These are phyloP conservation scores for Catagonus wagneri DNA, from an alignment of 2,113 vertebrate genomes.

Conservation along the genomic window DNA sequence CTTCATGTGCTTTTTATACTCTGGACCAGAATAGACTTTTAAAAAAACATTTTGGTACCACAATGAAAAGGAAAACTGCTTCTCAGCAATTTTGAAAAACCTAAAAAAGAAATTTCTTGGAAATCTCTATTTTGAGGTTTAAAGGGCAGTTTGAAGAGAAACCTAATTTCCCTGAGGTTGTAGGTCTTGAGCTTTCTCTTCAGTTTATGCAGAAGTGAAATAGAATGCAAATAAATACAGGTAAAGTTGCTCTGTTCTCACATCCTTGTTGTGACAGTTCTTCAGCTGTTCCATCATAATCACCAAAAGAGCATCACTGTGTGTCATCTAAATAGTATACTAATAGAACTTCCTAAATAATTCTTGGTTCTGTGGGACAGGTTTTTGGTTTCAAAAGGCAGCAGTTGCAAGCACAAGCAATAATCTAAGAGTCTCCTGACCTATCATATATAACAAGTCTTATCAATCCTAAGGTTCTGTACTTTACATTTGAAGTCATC, in stretches of 20 bases:
- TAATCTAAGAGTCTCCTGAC: conserved; percentile 55
- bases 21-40: conserved; percentile 49
- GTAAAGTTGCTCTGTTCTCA: conserved; percentile 71
- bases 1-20: conserved; percentile 60
- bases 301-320: conserved; percentile 72
- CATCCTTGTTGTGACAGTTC: conserved; percentile 70
- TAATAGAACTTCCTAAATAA: conserved; percentile 81
- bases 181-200: conserved; percentile 66
- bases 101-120: conserved; percentile 74
- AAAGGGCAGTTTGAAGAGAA: conserved; percentile 77
- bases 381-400: conserved; percentile 71
- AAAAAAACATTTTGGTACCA: background rate
- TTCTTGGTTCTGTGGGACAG: conserved; percentile 59
- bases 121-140: conserved; percentile 76
- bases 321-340: conserved; percentile 65
- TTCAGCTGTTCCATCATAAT: conserved; percentile 68
- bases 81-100: conserved; percentile 76
- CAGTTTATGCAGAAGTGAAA: conserved; percentile 62
- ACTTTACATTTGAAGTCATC: conserved; percentile 58
- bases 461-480: conserved; percentile 17
- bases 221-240: conserved; percentile 39
- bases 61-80: conserved; percentile 73
- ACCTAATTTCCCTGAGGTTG: conserved; percentile 73
- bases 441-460: background rate
- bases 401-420: conserved; percentile 32